A percentile compares a stretch with the other conserved stretches of the same genome.
Conservation (phyloP, 2,797 vertebrate species). For the Peromyscus melanophrys region DNA sequence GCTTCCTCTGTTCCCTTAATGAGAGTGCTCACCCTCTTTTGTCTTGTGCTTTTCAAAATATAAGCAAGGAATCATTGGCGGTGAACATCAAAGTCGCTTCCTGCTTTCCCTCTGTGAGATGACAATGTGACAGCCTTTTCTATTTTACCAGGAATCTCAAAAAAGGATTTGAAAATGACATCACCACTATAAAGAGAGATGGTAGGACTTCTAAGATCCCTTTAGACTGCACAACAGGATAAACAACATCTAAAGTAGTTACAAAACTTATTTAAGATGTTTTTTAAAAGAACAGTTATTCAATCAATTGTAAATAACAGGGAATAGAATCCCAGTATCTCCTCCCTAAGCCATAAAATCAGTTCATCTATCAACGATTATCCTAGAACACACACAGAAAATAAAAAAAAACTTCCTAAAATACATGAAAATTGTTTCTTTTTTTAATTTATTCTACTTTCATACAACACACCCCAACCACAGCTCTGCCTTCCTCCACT, state of each 20-base stretch:
- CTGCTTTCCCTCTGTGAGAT: neutral
- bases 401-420: slow-evolving; percentile 24
- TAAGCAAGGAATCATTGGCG: neutral
- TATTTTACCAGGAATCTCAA: neutral
- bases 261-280: neutral
- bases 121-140: neutral
- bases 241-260: neutral
- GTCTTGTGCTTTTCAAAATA: neutral
- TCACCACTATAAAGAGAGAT: neutral
- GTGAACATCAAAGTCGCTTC: neutral
- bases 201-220: neutral
- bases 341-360: slow-evolving; percentile 9
- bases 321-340: slow-evolving; percentile 20
- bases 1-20: neutral
- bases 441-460: neutral
- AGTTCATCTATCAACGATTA: slow-evolving; percentile 5
- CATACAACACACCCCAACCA: neutral
- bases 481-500: neutral
- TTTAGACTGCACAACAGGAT: neutral
- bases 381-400: neutral
- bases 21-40: neutral
- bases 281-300: slow-evolving; percentile 4
- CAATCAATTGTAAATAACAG: slow-evolving; percentile 13
- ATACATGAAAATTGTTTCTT: neutral
- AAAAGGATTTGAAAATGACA: slow-evolving; percentile 40